Evolutionary conservation across 37 sponge, comb jelly and placozoan species (phyloP).

Genomic region (Cliona cf. orientalis): DNA sequence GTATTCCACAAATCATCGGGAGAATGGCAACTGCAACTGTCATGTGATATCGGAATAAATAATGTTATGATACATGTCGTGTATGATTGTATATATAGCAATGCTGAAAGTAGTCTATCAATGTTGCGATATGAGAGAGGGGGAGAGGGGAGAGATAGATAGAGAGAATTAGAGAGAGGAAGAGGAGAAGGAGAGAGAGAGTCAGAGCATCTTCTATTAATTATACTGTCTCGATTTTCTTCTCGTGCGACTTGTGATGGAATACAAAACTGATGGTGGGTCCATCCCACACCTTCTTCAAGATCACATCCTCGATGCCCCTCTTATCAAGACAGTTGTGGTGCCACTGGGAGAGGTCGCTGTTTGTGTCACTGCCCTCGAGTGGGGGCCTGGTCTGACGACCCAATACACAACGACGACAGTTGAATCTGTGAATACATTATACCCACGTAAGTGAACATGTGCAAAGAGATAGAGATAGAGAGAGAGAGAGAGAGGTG

Average conservation of each 20-base stretch:
- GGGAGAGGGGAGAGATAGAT: background rate
- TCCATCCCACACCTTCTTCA: slow-evolving; percentile 75
- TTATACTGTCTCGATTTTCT: slow-evolving; percentile 66
- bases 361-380: slow-evolving; percentile 65
- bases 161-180: background rate
- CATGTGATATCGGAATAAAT: too few species aligned
- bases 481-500: too few species aligned
- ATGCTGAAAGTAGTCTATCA: background rate
- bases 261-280: slow-evolving; percentile 81
- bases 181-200: background rate
- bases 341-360: slow-evolving; percentile 89
- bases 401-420: slow-evolving; percentile 82
- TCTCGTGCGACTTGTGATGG: slow-evolving; percentile 87
- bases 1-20: too few species aligned
- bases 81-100: too few species aligned
- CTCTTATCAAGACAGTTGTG: slow-evolving; percentile 76
- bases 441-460: too few species aligned
- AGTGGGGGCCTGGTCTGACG: slow-evolving; percentile 82
- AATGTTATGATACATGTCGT: too few species aligned
- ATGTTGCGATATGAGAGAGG: background rate
- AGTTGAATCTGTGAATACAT: slow-evolving; percentile 89
- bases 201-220: background rate
- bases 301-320: slow-evolving; percentile 62
- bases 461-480: too few species aligned
- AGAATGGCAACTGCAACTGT: too few species aligned